phyloP scores from a whole-genome alignment of 2,113 vertebrate genomes.

The Alethe castanea region DNA sequence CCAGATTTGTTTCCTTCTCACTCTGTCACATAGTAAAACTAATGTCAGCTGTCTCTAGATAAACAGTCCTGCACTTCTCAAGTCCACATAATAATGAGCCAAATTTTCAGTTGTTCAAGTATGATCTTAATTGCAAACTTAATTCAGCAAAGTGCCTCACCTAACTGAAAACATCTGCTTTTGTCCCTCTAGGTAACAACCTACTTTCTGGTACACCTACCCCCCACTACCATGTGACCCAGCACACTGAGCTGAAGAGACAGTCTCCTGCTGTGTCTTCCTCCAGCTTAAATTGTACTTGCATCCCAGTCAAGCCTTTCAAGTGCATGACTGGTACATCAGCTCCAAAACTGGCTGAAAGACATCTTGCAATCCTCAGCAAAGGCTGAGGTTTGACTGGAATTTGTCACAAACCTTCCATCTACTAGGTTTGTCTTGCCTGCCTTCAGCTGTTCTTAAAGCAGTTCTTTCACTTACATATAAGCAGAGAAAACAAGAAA shows the following conservation, averaged over 20 bases:
- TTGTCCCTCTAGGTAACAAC: neutral
- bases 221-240: neutral
- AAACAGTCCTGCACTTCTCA: neutral
- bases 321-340: neutral
- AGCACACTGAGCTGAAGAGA: neutral
- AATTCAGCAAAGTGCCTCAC: neutral
- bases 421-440: neutral
- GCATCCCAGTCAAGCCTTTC: neutral
- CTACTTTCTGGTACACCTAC: neutral
- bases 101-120: neutral
- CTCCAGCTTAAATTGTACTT: neutral
- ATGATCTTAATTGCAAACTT: neutral
- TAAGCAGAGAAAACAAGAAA: neutral
- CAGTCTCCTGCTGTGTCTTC: neutral
- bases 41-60: neutral
- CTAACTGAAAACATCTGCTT: neutral
- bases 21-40: neutral
- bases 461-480: neutral
- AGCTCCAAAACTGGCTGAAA: neutral
- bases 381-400: neutral
- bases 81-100: neutral
- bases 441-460: neutral
- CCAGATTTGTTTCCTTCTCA: neutral
- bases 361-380: neutral
- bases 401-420: neutral